Percentiles rank a stretch among this genome's conserved stretches.
Conservation (phyloP, 1,140 invertebrate species). For the Sipha flava region DNA sequence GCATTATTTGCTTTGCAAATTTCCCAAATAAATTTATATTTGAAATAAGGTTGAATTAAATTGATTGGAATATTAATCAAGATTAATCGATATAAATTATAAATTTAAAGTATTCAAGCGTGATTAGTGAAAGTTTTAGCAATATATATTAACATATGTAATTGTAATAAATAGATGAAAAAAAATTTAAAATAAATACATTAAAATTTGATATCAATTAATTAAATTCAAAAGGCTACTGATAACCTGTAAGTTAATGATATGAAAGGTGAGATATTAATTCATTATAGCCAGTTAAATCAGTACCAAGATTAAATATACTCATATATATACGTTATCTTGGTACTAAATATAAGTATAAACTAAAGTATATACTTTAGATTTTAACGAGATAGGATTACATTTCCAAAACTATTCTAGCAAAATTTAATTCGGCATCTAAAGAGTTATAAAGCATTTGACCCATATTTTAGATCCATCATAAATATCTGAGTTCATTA, state of each 20-base stretch:
- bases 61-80: too few relatives aligned
- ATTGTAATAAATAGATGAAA: too few relatives aligned
- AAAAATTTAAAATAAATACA: too few relatives aligned
- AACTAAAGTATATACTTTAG: too few relatives aligned
- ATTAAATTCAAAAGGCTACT: neutral
- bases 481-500: neutral
- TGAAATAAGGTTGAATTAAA: too few relatives aligned
- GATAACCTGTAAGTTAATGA: slow-evolving; percentile 1
- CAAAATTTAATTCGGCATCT: neutral
- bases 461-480: neutral
- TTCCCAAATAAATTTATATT: too few relatives aligned
- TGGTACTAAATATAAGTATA: neutral
- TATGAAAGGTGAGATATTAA: neutral
- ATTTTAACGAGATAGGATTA: neutral
- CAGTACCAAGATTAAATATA: neutral
- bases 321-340: too few relatives aligned
- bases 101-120: too few relatives aligned
- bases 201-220: neutral
- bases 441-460: neutral
- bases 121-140: too few relatives aligned
- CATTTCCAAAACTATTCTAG: neutral
- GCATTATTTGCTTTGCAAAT: too few relatives aligned
- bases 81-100: too few relatives aligned
- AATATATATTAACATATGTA: too few relatives aligned
- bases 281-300: neutral